A percentile compares a stretch with the other conserved stretches of the same genome.
Conservation (phyloP, 2,888 invertebrate species). For the Agrilus cyanescens region DNA sequence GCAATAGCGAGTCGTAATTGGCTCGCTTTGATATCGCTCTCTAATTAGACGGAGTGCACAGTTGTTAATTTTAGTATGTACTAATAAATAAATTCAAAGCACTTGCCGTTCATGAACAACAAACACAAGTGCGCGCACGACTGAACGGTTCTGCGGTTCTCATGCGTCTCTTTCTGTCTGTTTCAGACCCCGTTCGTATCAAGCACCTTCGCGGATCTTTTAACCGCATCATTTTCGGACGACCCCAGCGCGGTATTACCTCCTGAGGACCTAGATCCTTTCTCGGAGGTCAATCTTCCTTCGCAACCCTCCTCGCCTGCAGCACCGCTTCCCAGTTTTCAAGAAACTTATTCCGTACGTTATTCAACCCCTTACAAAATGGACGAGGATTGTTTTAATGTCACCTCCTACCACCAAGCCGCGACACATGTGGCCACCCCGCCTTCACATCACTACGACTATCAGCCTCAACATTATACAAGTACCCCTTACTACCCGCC, state of each 20-base stretch:
- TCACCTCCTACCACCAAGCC: constrained; percentile 40
- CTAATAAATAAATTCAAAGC: constrained; percentile 2
- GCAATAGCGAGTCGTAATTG: too few relatives aligned
- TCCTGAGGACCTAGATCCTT: constrained; percentile 63
- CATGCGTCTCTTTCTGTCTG: constrained; percentile 7
- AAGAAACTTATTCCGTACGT: constrained; percentile 75
- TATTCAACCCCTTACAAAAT: constrained; percentile 64
- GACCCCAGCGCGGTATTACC: constrained; percentile 51
- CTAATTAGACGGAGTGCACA: too few relatives aligned
- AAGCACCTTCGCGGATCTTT: constrained; percentile 64
- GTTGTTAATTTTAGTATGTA: neutral
- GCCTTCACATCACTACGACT: constrained; percentile 48
- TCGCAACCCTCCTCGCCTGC: constrained; percentile 31
- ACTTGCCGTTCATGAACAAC: constrained; percentile 11
- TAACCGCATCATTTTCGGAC: constrained; percentile 62
- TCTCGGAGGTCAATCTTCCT: constrained; percentile 50
- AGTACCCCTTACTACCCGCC: constrained; percentile 47
- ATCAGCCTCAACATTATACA: constrained; percentile 46
- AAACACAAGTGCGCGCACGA: constrained; percentile 6
- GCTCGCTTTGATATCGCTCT: too few relatives aligned
- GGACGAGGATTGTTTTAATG: constrained; percentile 76
- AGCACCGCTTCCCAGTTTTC: constrained; percentile 69
- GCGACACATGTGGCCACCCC: constrained; percentile 41
- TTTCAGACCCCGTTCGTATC: constrained; percentile 68
- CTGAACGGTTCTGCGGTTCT: constrained; percentile 2